A percentile compares a stretch with the other conserved stretches of the same genome.
Evolutionary conservation across 2,888 invertebrate genomes (phyloP).

Genomic region (Harpalus rufipes): DNA sequence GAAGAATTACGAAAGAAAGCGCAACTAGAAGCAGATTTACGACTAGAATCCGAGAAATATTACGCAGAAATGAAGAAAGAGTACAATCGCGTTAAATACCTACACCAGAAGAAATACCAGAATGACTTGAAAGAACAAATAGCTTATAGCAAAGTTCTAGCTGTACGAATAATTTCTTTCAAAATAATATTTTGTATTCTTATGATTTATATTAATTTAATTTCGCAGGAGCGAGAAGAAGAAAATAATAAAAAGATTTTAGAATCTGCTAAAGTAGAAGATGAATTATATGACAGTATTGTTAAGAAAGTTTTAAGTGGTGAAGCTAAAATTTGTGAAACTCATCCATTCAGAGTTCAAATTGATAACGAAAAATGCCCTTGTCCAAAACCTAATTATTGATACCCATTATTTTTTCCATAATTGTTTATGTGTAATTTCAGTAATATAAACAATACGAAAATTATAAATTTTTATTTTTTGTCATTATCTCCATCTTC

Average conservation of each 20-base stretch:
- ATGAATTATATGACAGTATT: not conserved
- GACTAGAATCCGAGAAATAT: not conserved
- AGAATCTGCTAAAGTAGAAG: not conserved
- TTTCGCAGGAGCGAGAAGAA: not conserved
- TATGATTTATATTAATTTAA: not conserved
- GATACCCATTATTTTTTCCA: not conserved
- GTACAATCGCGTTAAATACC: not conserved
- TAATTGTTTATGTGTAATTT: not conserved
- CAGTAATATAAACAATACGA: not conserved
- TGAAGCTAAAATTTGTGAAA: conserved; percentile 6
- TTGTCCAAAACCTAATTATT: conserved; percentile 9
- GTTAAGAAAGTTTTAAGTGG: conserved; percentile 5
- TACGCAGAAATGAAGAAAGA: not conserved
- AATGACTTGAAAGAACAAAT: conserved; percentile 15
- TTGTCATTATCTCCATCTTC: too few relatives aligned
- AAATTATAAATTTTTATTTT: not conserved
- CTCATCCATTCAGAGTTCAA: not conserved
- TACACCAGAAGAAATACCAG: not conserved
- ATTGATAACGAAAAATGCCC: not conserved
- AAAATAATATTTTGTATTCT: not conserved
- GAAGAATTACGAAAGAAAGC: not conserved
- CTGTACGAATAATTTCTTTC: not conserved
- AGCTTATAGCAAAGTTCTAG: conserved; percentile 9
- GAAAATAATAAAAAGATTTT: not conserved
- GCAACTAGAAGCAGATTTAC: not conserved